Conservation (phyloP, 2,797 vertebrate genomes). For the Balearica regulorum region DNA sequence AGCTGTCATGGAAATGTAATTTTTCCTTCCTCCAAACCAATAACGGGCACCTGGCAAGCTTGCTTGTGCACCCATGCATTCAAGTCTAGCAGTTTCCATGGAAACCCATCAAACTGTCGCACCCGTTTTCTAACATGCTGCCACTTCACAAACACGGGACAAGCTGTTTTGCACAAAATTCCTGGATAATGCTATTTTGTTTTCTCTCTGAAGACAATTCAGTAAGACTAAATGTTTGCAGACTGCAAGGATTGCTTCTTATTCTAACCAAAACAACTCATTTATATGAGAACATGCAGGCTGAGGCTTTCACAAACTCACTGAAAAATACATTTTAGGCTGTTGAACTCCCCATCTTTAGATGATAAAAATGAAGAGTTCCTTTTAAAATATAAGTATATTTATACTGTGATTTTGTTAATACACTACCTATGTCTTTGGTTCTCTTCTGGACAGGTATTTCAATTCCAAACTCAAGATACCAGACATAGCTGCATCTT, state of each 20-base stretch:
- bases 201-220: slow-evolving; percentile 27
- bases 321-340: background rate
- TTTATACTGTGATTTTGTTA: background rate
- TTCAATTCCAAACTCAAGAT: background rate
- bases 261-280: background rate
- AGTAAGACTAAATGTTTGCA: background rate
- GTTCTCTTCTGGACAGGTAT: background rate
- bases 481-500: background rate
- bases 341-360: background rate
- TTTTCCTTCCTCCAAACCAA: slow-evolving; percentile 62
- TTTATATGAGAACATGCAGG: background rate
- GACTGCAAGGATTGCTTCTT: background rate
- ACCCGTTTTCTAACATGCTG: slow-evolving; percentile 50
- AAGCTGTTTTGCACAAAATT: slow-evolving; percentile 34
- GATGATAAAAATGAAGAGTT: background rate
- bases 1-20: slow-evolving; percentile 71
- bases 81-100: slow-evolving; percentile 71
- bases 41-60: slow-evolving; percentile 66
- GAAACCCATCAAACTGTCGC: slow-evolving; percentile 67
- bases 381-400: background rate
- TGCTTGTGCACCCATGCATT: slow-evolving; percentile 65
- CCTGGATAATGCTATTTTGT: background rate
- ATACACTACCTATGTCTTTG: background rate
- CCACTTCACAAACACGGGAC: slow-evolving; percentile 25
- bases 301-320: background rate